phyloP scores from a whole-genome alignment of 2,888 invertebrate genomes.

The Cryptus viduatorius region DNA sequence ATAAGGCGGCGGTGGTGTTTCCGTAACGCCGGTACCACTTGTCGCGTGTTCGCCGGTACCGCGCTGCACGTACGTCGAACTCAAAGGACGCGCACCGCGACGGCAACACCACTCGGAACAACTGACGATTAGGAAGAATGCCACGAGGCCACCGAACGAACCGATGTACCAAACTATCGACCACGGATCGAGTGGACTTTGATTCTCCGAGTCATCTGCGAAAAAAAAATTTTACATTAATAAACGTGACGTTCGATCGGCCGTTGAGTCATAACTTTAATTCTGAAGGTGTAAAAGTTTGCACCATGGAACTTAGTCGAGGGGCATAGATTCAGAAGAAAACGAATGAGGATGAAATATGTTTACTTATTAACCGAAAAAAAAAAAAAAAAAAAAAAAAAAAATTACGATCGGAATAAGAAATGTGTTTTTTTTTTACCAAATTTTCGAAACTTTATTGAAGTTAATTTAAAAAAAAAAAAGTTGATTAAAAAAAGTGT shows the following conservation, averaged over 20 bases:
- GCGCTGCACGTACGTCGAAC: conserved; percentile 79
- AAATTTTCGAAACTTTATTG: too few relatives aligned
- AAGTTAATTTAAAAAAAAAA: too few relatives aligned
- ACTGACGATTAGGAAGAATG: conserved; percentile 87
- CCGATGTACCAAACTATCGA: conserved; percentile 87
- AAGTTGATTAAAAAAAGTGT: background rate
- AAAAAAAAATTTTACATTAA: background rate
- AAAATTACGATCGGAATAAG: background rate
- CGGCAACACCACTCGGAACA: conserved; percentile 87
- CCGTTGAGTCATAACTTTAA: too few relatives aligned
- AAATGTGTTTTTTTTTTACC: background rate
- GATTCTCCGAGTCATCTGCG: conserved; percentile 74
- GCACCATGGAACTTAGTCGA: too few relatives aligned
- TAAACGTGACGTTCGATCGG: background rate
- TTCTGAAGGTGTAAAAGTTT: too few relatives aligned
- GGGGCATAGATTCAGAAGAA: too few relatives aligned
- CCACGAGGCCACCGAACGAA: conserved; percentile 87
- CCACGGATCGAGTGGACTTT: conserved; percentile 85
- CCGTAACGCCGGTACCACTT: conserved; percentile 73
- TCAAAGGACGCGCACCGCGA: conserved; percentile 81
- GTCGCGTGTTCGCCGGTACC: conserved; percentile 64
- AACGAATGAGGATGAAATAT: too few relatives aligned
- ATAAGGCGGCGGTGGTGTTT: conserved; percentile 86
- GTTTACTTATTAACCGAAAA: too few relatives aligned
- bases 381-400: too few relatives aligned